Base-by-base conservation (phyloP, 1,140 invertebrate genomes). In the Monochamus saltuarius region DNA sequence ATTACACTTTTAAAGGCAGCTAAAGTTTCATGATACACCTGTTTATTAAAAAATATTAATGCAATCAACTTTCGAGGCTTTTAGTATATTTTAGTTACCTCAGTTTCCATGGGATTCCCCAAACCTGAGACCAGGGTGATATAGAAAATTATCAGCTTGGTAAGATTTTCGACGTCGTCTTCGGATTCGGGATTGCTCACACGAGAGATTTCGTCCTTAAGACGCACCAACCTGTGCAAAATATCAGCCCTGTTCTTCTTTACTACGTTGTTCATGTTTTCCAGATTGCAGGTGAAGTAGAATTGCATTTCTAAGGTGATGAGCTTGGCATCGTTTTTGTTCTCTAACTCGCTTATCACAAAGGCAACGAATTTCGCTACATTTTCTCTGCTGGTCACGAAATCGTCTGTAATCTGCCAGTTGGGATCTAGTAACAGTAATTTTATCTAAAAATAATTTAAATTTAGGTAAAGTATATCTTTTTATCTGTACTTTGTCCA, bases 1-100 rank as follows among this genome's bases (percentile, higher is more conserved):
- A 90, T 88, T 7, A 91, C 83, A 73, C 88, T 91, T 68, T 89
- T 86, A 11, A 91, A 72, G 0, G 88, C 87, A 37, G 84, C 80
- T 57, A 83, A 77, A 4, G 81, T 83, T 74, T 88, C 84, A 73
- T 80, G 78, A 61, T 79, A 71, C 3, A 81, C 81, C 80, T 83
- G 34, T 19, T 19, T 46, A 61, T 65, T n/a, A 4, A 2, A 14
- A 49, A 19, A 2, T 49, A 49, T n/a, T n/a, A 7, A 19, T 13
- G 13, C 8, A 46, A 1, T 7, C 1, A 46, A 14, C 8, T 1
- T 9, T 46, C 17, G 14, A n/a, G n/a, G n/a, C n/a, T 17, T 42
- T 13, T 13, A 42, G n/a, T n/a, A 42, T 42, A 7, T 3, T 35
- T 19, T 14, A 17, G 74, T 71, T 84, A 86, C 78, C 80, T 80